Evolutionary conservation across 2,113 vertebrate species (phyloP).

Genomic region (Istiophorus platypterus): DNA sequence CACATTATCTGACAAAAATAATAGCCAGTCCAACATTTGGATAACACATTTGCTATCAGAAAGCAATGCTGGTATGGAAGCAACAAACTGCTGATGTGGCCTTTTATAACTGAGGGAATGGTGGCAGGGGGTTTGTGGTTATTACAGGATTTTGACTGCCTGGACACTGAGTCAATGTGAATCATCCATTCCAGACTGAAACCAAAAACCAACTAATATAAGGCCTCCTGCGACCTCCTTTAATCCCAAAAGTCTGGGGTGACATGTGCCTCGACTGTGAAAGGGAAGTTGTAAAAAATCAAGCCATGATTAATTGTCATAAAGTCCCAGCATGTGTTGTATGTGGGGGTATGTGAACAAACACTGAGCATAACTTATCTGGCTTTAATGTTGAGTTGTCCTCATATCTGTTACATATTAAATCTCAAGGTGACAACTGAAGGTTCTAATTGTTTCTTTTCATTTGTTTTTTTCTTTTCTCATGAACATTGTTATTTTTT

Average conservation of each 20-base stretch:
- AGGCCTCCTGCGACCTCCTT: constrained; percentile 45
- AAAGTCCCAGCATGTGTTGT: constrained; percentile 41
- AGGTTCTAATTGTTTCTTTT: neutral
- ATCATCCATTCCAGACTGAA: constrained; percentile 58
- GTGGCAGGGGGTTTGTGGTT: constrained; percentile 54
- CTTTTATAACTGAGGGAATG: constrained; percentile 25
- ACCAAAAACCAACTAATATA: constrained; percentile 51
- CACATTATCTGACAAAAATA: neutral
- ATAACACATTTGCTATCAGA: constrained; percentile 15
- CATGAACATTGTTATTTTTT: neutral
- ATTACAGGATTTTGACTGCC: constrained; percentile 33
- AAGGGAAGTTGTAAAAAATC: constrained; percentile 55
- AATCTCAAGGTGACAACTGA: neutral
- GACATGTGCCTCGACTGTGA: constrained; percentile 33
- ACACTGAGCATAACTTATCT: constrained; percentile 3
- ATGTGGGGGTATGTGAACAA: constrained; percentile 7
- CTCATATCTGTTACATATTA: neutral
- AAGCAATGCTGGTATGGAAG: constrained; percentile 14
- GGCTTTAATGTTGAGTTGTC: neutral
- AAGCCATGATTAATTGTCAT: constrained; percentile 42
- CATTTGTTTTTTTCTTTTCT: neutral
- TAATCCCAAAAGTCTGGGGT: constrained; percentile 42
- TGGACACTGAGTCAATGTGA: constrained; percentile 68
- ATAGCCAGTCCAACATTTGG: neutral
- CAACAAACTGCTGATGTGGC: constrained; percentile 39